A percentile compares a stretch with the other conserved stretches of the same genome.
These are phyloP conservation scores for Atta colombica DNA, from an alignment of 1,140 invertebrate genomes.

Conservation along the genomic window DNA sequence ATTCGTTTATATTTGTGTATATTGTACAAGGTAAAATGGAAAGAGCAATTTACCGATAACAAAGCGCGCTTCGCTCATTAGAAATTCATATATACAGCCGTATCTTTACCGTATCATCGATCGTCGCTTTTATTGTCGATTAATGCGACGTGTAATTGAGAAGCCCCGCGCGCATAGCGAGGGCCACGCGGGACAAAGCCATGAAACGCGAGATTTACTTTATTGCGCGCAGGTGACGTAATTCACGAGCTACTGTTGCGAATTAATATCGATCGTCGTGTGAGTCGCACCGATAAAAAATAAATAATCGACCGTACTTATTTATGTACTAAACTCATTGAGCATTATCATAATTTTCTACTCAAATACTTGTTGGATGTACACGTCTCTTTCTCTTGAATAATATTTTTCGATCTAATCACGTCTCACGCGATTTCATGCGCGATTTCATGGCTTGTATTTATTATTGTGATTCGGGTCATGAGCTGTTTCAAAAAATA, in stretches of 20 bases:
- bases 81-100: slow-evolving; percentile 73
- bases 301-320: slow-evolving; percentile 61
- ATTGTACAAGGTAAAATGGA: slow-evolving; percentile 31
- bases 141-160: slow-evolving; percentile 74
- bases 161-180: slow-evolving; percentile 49
- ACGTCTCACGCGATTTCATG: slow-evolving; percentile 4
- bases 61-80: slow-evolving; percentile 67
- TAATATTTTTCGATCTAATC: slow-evolving; percentile 20
- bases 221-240: slow-evolving; percentile 75
- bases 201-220: slow-evolving; percentile 77
- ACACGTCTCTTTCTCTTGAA: slow-evolving; percentile 32
- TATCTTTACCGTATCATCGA: slow-evolving; percentile 72
- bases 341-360: slow-evolving; percentile 67
- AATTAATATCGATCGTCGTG: slow-evolving; percentile 64
- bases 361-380: slow-evolving; percentile 19
- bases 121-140: slow-evolving; percentile 73
- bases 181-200: slow-evolving; percentile 66
- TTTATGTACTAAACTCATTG: slow-evolving; percentile 2
- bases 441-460: neutral
- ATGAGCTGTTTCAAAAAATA: neutral
- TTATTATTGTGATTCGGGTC: neutral
- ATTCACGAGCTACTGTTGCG: slow-evolving; percentile 68
- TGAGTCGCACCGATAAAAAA: slow-evolving; percentile 60
- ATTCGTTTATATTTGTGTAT: slow-evolving; percentile 49
- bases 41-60: slow-evolving; percentile 61